Evolutionary conservation across 2,797 vertebrate genomes (phyloP).

Genomic region (Todus mexicanus): DNA sequence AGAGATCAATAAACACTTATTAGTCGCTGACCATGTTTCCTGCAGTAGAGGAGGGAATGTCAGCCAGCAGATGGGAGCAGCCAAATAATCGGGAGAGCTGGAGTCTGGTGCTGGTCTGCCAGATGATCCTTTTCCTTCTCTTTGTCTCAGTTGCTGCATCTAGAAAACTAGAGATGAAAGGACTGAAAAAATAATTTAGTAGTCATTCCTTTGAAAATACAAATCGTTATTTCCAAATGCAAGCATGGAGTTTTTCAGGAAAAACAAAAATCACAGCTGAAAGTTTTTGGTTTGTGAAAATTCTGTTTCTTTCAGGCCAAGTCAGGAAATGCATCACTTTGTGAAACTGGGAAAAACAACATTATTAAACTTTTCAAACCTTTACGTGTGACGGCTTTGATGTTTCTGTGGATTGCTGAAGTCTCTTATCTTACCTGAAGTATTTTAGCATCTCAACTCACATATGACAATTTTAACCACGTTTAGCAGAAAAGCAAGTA

Average conservation of each 20-base stretch:
- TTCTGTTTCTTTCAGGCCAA: neutral
- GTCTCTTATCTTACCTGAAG: neutral
- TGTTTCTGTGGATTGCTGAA: neutral
- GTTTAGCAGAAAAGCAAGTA: neutral
- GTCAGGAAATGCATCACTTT: neutral
- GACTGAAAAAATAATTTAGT: neutral
- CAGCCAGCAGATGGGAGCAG: neutral
- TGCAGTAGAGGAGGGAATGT: neutral
- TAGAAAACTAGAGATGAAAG: neutral
- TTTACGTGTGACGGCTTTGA: neutral
- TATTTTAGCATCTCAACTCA: neutral
- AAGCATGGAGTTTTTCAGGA: neutral
- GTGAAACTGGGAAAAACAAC: neutral
- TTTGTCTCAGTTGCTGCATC: neutral
- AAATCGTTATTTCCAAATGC: neutral
- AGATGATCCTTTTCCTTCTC: neutral
- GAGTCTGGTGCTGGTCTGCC: neutral
- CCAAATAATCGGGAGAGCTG: neutral
- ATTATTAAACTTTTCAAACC: neutral
- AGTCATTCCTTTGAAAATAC: neutral
- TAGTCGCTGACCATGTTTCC: slow-evolving; percentile 24
- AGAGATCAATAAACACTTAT: slow-evolving; percentile 31
- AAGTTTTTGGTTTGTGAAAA: neutral
- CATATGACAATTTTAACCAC: neutral
- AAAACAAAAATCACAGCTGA: neutral